A percentile compares a stretch with the other conserved stretches of the same genome.
phyloP scores from a whole-genome alignment of 2,113 vertebrate species.

The Trematomus loennbergii region DNA sequence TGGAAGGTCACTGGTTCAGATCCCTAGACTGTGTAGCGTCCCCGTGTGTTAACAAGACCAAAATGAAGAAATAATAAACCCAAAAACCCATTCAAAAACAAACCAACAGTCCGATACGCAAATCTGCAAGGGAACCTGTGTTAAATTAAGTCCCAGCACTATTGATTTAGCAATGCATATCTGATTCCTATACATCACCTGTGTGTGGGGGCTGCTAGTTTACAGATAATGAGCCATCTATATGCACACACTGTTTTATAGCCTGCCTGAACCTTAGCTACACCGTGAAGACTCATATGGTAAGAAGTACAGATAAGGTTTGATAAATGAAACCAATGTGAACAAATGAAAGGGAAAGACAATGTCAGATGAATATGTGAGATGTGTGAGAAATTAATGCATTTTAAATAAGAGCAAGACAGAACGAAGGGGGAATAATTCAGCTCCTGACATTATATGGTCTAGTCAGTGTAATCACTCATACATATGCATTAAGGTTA shows the following conservation, averaged over 20 bases:
- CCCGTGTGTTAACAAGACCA: neutral
- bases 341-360: neutral
- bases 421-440: slow-evolving; percentile 24
- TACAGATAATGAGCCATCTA: slow-evolving; percentile 75
- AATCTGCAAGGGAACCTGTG: slow-evolving; percentile 47
- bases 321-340: slow-evolving; percentile 15
- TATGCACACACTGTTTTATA: slow-evolving; percentile 55
- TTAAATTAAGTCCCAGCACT: slow-evolving; percentile 65
- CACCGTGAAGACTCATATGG: slow-evolving; percentile 46
- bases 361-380: neutral
- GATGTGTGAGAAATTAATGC: slow-evolving; percentile 1
- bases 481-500: neutral
- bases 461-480: neutral
- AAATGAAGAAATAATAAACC: slow-evolving; percentile 5
- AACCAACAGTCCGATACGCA: slow-evolving; percentile 7
- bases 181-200: slow-evolving; percentile 65
- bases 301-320: slow-evolving; percentile 19
- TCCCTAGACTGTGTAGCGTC: neutral
- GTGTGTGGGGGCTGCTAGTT: slow-evolving; percentile 44
- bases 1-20: neutral
- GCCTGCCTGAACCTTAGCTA: slow-evolving; percentile 4
- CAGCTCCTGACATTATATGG: neutral
- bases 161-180: slow-evolving; percentile 68
- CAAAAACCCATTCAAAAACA: slow-evolving; percentile 23
- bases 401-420: slow-evolving; percentile 2